Conservation (phyloP, 2,113 vertebrate genomes). For the Rhea pennata region DNA sequence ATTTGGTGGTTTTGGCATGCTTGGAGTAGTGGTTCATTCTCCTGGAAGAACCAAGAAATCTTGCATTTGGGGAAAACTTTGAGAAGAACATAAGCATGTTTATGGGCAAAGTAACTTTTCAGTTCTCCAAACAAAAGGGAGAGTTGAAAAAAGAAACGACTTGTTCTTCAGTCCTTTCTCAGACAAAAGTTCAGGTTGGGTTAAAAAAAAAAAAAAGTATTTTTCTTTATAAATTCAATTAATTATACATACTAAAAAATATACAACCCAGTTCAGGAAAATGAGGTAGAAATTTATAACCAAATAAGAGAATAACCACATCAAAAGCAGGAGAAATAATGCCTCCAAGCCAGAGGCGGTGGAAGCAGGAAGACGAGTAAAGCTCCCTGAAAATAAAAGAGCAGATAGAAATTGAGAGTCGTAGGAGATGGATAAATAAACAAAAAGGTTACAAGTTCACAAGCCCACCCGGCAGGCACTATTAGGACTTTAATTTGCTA, state of each 20-base stretch:
- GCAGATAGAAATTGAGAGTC: slow-evolving; percentile 29
- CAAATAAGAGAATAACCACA: slow-evolving; percentile 31
- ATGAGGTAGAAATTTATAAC: slow-evolving; percentile 42
- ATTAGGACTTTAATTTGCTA: slow-evolving; percentile 73
- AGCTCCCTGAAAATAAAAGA: slow-evolving; percentile 47
- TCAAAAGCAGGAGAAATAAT: slow-evolving; percentile 5
- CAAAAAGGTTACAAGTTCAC: slow-evolving; percentile 70
- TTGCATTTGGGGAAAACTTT: background rate
- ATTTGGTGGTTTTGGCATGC: fast-evolving
- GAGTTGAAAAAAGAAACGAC: background rate
- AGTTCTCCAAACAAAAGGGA: background rate
- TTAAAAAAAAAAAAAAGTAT: background rate
- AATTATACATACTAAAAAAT: background rate
- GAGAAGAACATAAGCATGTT: background rate
- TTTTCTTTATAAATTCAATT: background rate
- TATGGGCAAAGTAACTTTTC: background rate
- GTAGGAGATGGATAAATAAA: slow-evolving; percentile 65
- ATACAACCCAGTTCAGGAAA: background rate
- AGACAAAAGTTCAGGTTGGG: background rate
- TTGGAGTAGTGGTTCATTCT: background rate
- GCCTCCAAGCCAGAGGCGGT: slow-evolving; percentile 56
- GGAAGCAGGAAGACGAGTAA: slow-evolving; percentile 39
- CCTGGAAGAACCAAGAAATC: background rate
- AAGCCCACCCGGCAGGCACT: slow-evolving; percentile 62
- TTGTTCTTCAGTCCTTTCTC: background rate